phyloP scores from a whole-genome alignment of 2,888 invertebrate species.

The Dryocosmus kuriphilus region DNA sequence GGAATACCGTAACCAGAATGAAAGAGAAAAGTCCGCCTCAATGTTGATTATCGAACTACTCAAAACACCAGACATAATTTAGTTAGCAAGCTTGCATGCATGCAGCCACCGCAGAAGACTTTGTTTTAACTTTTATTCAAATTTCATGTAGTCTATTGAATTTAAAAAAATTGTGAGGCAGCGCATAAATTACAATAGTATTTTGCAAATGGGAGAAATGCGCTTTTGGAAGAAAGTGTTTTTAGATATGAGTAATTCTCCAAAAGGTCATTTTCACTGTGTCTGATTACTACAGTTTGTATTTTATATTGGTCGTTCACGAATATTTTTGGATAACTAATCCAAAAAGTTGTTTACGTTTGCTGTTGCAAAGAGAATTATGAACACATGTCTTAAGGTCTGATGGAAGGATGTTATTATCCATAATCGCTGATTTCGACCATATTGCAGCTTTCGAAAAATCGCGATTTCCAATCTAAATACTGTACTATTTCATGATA shows the following conservation, averaged over 20 bases:
- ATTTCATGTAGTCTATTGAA: not conserved
- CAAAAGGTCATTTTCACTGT: no score
- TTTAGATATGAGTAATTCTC: no score
- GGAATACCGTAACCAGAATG: slow-evolving; percentile 69
- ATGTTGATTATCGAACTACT: slow-evolving; percentile 71
- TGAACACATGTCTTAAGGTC: no score
- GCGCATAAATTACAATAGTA: not conserved
- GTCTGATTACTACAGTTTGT: no score
- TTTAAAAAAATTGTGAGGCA: not conserved
- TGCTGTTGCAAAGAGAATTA: no score
- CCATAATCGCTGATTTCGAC: not conserved
- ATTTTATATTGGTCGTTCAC: no score
- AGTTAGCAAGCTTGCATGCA: slow-evolving; percentile 64
- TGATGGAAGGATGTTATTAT: not conserved
- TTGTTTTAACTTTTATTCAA: slow-evolving; percentile 5
- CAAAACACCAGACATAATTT: slow-evolving; percentile 69
- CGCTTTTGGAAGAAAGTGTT: no score
- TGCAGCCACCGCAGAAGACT: slow-evolving; percentile 61
- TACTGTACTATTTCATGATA: not conserved
- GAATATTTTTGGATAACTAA: no score
- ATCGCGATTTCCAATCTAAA: not conserved
- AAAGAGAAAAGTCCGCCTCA: slow-evolving; percentile 75
- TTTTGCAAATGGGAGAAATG: not conserved
- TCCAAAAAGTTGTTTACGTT: no score
- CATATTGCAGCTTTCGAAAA: not conserved